phyloP scores from a whole-genome alignment of 2,888 invertebrate species.

The Cosmia trapezina region DNA sequence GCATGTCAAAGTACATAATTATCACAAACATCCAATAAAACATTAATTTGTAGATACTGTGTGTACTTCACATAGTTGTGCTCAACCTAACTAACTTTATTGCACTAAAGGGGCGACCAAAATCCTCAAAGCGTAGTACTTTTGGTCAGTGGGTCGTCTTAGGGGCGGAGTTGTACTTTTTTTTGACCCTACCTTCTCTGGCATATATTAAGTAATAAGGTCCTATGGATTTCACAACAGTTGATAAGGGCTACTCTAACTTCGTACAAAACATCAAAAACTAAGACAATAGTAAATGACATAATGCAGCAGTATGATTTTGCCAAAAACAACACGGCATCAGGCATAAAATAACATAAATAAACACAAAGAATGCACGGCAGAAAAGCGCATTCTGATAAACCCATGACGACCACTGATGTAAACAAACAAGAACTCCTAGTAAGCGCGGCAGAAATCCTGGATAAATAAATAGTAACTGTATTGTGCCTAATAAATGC shows the following conservation, averaged over 20 bases:
- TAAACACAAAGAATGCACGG: slow-evolving; percentile 74
- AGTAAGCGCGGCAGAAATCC: slow-evolving; percentile 34
- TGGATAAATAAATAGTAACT: slow-evolving; percentile 38
- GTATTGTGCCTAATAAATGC: slow-evolving; percentile 23
- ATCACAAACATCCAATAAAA: slow-evolving; percentile 19
- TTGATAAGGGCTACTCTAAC: neutral
- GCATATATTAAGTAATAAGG: slow-evolving; percentile 33
- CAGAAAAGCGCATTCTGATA: slow-evolving; percentile 66
- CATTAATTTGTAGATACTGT: slow-evolving; percentile 13
- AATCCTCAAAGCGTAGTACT: slow-evolving; percentile 11
- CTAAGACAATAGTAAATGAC: neutral
- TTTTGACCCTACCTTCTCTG: slow-evolving; percentile 20
- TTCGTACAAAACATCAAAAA: neutral
- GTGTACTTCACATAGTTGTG: neutral
- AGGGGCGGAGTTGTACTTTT: no score
- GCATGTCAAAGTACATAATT: slow-evolving; percentile 15
- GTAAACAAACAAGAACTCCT: slow-evolving; percentile 73
- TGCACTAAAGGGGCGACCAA: slow-evolving; percentile 15
- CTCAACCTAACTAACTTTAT: neutral
- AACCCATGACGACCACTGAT: slow-evolving; percentile 74
- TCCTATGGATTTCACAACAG: slow-evolving; percentile 34
- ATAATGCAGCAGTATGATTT: neutral
- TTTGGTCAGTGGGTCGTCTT: no score
- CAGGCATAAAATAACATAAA: slow-evolving; percentile 62
- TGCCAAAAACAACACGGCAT: slow-evolving; percentile 32